phyloP scores from a whole-genome alignment of 2,888 invertebrate species.

The Acholoe squamosa region DNA sequence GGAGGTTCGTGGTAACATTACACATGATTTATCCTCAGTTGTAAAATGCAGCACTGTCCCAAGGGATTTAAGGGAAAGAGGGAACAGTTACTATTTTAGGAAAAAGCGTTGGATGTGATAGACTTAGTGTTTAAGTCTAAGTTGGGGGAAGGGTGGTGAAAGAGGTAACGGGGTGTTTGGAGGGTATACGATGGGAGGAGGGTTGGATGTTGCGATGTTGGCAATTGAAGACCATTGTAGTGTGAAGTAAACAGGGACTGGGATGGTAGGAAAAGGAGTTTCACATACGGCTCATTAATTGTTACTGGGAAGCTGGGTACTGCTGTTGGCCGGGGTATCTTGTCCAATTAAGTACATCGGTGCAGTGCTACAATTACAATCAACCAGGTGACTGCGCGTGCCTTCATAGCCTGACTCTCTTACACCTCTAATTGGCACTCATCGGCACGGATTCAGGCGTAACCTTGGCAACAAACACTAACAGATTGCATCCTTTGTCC shows the following conservation, averaged over 20 bases:
- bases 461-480: constrained; percentile 35
- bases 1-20: too few relatives aligned
- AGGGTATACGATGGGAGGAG: neutral
- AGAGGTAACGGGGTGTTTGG: too few relatives aligned
- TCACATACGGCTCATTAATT: constrained; percentile 16
- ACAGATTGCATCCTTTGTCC: constrained; percentile 33
- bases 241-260: constrained; percentile 21
- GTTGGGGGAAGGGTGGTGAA: too few relatives aligned
- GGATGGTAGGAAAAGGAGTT: neutral
- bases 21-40: too few relatives aligned
- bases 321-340: constrained; percentile 1
- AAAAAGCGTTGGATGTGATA: too few relatives aligned
- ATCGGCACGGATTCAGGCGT: constrained; percentile 40
- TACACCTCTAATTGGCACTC: constrained; percentile 53
- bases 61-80: too few relatives aligned
- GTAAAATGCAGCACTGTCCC: too few relatives aligned
- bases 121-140: too few relatives aligned
- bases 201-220: neutral
- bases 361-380: constrained; percentile 30
- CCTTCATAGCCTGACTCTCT: neutral
- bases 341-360: constrained; percentile 24
- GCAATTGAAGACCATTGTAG: neutral
- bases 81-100: too few relatives aligned
- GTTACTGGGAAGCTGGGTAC: neutral
- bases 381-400: constrained; percentile 1